Percentiles rank a stretch among this genome's conserved stretches.
Conservation (phyloP, 2,888 invertebrate genomes). For the Cordilura impudica region DNA sequence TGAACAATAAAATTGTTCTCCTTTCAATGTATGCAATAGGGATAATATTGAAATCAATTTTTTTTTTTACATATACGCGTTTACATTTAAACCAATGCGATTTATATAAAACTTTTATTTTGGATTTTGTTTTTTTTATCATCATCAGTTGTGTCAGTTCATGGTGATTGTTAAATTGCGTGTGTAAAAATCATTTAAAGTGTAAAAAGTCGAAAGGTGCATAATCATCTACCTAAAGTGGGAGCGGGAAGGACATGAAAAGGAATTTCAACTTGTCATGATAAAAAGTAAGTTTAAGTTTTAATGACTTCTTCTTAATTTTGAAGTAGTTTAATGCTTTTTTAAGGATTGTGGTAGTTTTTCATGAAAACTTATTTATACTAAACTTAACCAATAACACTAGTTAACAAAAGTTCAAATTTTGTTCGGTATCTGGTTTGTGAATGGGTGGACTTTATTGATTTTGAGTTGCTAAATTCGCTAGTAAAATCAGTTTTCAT, state of each 20-base stretch:
- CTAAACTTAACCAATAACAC: too few species aligned
- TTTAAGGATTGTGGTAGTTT: background rate
- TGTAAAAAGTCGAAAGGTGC: conserved; percentile 42
- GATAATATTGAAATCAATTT: background rate
- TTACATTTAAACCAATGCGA: background rate
- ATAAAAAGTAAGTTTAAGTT: conserved; percentile 36
- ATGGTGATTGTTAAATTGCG: conserved; percentile 48
- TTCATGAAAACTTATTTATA: too few species aligned
- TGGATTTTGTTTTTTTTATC: conserved; percentile 10
- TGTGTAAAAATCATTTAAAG: conserved; percentile 53
- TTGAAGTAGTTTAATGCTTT: background rate
- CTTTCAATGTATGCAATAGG: background rate
- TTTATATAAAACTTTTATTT: conserved; percentile 20
- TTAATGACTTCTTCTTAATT: conserved; percentile 15
- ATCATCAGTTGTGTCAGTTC: conserved; percentile 14
- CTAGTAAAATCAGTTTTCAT: too few species aligned
- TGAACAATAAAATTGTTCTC: background rate
- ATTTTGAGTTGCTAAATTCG: too few species aligned
- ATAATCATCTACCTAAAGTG: conserved; percentile 11
- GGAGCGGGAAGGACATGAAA: background rate
- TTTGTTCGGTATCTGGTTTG: too few species aligned
- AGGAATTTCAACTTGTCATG: conserved; percentile 45
- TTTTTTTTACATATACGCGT: background rate
- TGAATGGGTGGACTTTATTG: too few species aligned
- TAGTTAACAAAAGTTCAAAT: too few species aligned